Evolutionary conservation across 2,888 invertebrate species (phyloP).

Genomic region (Drosophila mettleri): DNA sequence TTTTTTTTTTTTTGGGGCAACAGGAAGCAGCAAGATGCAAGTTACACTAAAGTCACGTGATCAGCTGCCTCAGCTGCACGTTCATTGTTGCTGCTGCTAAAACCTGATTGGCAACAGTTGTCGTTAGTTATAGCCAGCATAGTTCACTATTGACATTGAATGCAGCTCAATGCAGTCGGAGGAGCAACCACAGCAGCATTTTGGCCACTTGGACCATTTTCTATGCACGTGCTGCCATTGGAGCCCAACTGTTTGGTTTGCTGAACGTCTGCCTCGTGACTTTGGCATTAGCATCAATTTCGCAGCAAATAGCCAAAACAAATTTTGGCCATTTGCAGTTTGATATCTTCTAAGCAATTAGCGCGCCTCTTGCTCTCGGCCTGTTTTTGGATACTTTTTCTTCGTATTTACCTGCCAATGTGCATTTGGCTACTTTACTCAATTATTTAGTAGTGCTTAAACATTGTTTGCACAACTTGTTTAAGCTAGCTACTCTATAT

Average conservation of each 20-base stretch:
- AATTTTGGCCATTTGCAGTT: constrained; percentile 14
- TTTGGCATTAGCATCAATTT: constrained; percentile 44
- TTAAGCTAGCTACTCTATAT: not conserved
- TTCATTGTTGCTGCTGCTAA: constrained; percentile 14
- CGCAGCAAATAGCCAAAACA: constrained; percentile 19
- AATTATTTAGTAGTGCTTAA: not conserved
- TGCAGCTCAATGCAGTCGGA: constrained; percentile 52
- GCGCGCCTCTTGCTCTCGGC: constrained; percentile 7
- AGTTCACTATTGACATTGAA: constrained; percentile 70
- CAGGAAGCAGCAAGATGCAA: constrained; percentile 31
- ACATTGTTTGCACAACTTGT: not conserved
- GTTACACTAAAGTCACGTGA: constrained; percentile 74
- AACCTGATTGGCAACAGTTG: constrained; percentile 45
- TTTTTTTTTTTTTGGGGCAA: constrained; percentile 33
- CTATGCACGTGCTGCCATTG: constrained; percentile 48
- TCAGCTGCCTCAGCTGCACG: constrained; percentile 52
- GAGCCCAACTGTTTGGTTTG: not conserved
- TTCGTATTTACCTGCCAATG: constrained; percentile 55
- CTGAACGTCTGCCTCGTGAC: constrained; percentile 52
- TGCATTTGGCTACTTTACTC: not conserved
- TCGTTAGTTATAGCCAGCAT: constrained; percentile 7
- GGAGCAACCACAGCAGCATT: too few species aligned
- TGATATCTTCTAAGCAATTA: constrained; percentile 38
- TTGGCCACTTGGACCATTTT: not conserved
- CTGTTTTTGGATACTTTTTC: constrained; percentile 4